Conservation (phyloP, 2,888 invertebrate genomes). For the Leptinotarsa tumamoca region DNA sequence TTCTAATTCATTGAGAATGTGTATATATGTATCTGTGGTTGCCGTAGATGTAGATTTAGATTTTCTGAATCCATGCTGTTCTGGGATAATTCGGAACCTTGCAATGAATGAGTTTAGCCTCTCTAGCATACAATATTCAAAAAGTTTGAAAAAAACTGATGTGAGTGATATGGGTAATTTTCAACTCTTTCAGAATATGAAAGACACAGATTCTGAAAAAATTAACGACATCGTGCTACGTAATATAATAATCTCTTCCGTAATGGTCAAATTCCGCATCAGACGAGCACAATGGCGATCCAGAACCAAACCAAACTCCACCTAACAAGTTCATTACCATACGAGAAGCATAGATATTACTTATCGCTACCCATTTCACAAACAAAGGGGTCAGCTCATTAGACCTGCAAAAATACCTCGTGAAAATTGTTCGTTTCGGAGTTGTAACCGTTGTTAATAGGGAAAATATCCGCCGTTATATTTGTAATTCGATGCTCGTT, state of each 20-base stretch:
- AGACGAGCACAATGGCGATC: background rate
- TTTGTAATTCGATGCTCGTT: conserved; percentile 25
- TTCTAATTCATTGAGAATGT: too few relatives aligned
- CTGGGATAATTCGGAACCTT: too few relatives aligned
- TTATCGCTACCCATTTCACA: conserved; percentile 16
- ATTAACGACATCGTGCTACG: background rate
- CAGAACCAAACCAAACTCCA: conserved; percentile 2
- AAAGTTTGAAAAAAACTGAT: too few relatives aligned
- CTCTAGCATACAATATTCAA: too few relatives aligned
- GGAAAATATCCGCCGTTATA: conserved; percentile 28
- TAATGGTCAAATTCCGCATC: background rate
- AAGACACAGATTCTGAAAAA: too few relatives aligned
- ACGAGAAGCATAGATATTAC: conserved; percentile 22
- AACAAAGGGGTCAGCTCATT: conserved; percentile 25
- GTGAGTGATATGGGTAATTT: too few relatives aligned
- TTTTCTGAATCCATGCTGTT: too few relatives aligned
- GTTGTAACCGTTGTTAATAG: conserved; percentile 26
- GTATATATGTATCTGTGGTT: too few relatives aligned
- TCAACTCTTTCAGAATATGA: too few relatives aligned
- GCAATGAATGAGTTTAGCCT: too few relatives aligned
- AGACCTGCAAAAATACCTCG: conserved; percentile 19
- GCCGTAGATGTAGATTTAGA: too few relatives aligned
- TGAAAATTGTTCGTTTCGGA: conserved; percentile 25
- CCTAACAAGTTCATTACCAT: conserved; percentile 27
- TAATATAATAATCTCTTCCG: background rate